Base-by-base conservation (phyloP, 2,113 vertebrate species). In the Pelodiscus sinensis region DNA sequence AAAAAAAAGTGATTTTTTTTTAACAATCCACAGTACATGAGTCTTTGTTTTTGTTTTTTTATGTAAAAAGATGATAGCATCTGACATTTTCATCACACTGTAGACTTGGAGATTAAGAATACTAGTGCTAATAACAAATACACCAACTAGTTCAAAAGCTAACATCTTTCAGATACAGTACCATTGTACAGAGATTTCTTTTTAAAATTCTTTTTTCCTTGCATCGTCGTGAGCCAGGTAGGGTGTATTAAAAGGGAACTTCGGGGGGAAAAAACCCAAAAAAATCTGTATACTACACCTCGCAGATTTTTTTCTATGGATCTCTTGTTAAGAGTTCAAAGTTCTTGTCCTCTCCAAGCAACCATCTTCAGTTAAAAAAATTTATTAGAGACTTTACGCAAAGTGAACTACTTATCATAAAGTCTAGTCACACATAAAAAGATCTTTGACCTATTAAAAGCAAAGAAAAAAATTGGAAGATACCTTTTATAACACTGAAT, bases 391-490 rank as follows among this genome's bases (percentile, higher is more conserved):
- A 92, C 97, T 93, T 96, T 94, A 93, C 24, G 97, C 86, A 86
- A 96, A 85, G 90, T 71, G 79, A 94, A 71, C 78, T 54, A 86
- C 94, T 92, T 91, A 96, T 68, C 91, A 79, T 93, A 87, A 96
- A 97, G 97, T 96, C 97, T 95, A 92, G 62, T 90, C 54, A 93
- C 83, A 77, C 96, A 82, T 82, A 75, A 88, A 95, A 21, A 78
- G 97, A 95, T 86, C 97, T 95, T 31, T 92, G 97, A 96, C 97
- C 98, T 96, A 95, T 79, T 24, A 91, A 94, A 96, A 97, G 93
- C 87, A 38, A 19, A 56, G 71, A 44, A 9, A 19, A 89, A 81
- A 92, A 87, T 84, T 27, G 93, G 96, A 94, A 96, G 95, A 95
- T 62, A 94, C 31, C 88, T 50, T 95, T 89, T 93, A 31, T 96